Evolutionary conservation across 2,888 invertebrate genomes (phyloP), one percentile per base, ranked within the genome.

Genomic region (Mythimna vitellina): DNA sequence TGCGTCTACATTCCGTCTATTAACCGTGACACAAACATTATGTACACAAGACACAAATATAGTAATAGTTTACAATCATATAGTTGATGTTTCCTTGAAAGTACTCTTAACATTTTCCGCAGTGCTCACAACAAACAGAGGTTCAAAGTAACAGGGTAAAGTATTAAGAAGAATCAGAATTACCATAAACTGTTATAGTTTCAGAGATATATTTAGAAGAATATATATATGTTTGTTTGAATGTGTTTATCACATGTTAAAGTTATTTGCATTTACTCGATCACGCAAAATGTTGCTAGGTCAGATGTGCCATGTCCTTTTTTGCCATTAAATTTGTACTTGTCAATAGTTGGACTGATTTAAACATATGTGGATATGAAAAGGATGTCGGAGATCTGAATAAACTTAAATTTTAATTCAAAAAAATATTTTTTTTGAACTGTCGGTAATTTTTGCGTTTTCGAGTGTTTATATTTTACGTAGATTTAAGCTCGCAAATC

Each of bases 71-170:
- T 75, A 54, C 58, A 64, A 35, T 54, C 10, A 25, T 6, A 35
- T 63, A 32, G 57, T 25, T 42, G 46, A 57, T 80, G 63, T 80
- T 66, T 78, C 60, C 22, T 65, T 60, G 61, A 25, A 62, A 76
- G 56, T 74, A 63, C 6, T 58, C 69, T 61, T 71, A 80, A 77
- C 66, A 81, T 80, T 80, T 63, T 60, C 22, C 14, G 60, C 14
- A 17, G 14, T 14, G 57, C 42, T 51, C 56, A 54, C 20, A 49
- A 57, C 14, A 53, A 49, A 57, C 14, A 53, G 5, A 66, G 29
- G 12, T 61, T 32, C 29, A 38, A 20, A 56, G 57, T 51, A 66
- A 64, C 65, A 66, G 77, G 76, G 72, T 81, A 68, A 67, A 76
- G 29, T 67, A 72, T 76, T 80, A 79, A 53, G 6, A 62, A 25